Conservation (phyloP, 1,140 invertebrate species). For the Apis florea region DNA sequence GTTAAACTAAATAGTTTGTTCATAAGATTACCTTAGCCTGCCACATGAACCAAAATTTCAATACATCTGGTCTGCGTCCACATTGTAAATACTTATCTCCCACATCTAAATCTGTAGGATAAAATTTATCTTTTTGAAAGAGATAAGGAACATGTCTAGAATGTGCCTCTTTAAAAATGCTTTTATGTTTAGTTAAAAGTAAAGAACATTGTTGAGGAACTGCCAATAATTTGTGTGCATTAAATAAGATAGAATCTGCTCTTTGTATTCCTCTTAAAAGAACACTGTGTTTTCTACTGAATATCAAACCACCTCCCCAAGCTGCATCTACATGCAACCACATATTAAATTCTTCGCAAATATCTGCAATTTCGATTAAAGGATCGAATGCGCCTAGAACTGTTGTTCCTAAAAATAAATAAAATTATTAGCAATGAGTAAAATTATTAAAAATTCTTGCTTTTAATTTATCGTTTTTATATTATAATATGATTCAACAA, state of each 20-base stretch:
- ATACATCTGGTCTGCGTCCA: constrained; percentile 94
- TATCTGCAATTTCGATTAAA: constrained; percentile 94
- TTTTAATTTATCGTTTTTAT: no score
- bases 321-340: constrained; percentile 98
- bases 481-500: constrained; percentile 53
- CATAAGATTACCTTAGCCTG: constrained; percentile 80
- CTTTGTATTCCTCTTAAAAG: constrained; percentile 86
- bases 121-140: constrained; percentile 96
- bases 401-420: constrained; percentile 87
- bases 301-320: constrained; percentile 91
- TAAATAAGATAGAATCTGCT: constrained; percentile 93
- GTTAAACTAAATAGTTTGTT: background rate
- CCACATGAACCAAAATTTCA: constrained; percentile 97
- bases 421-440: background rate
- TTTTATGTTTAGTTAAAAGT: constrained; percentile 85
- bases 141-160: constrained; percentile 90
- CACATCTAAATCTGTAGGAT: constrained; percentile 93
- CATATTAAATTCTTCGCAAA: constrained; percentile 95
- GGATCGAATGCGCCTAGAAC: constrained; percentile 98
- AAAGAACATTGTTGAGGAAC: constrained; percentile 93
- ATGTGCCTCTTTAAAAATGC: constrained; percentile 88
- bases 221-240: constrained; percentile 95
- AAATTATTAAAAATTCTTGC: background rate
- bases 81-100: constrained; percentile 97
- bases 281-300: constrained; percentile 85